phyloP scores from a whole-genome alignment of 2,113 vertebrate genomes.

The Calidris pygmaea region DNA sequence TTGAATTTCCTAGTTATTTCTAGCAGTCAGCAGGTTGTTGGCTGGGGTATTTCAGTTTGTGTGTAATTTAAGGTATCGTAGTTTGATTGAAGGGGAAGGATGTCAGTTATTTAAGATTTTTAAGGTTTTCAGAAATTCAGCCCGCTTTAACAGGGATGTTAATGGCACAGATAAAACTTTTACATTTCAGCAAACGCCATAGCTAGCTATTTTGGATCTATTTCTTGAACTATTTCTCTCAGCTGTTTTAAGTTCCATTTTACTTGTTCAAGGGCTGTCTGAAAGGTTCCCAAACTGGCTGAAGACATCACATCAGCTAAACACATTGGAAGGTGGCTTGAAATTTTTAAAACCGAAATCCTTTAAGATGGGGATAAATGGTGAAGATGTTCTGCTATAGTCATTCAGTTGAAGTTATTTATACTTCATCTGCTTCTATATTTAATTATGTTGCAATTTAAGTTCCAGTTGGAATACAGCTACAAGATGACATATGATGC shows the following conservation, averaged over 20 bases:
- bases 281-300: not conserved
- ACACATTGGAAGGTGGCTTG: not conserved
- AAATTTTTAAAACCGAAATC: not conserved
- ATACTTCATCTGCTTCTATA: slow-evolving; percentile 1
- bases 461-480: not conserved
- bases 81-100: not conserved
- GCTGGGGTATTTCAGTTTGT: not conserved
- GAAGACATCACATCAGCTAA: not conserved
- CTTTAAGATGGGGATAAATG: not conserved
- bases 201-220: not conserved
- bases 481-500: not conserved
- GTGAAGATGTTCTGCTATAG: not conserved
- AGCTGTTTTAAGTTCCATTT: not conserved
- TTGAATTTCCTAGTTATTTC: not conserved
- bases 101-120: not conserved
- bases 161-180: not conserved
- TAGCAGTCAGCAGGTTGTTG: not conserved
- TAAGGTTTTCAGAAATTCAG: not conserved
- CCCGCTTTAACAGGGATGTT: not conserved
- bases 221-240: not conserved
- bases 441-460: slow-evolving; percentile 26
- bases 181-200: not conserved
- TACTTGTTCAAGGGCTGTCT: not conserved
- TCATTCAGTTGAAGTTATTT: slow-evolving; percentile 22
- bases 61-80: not conserved